Percentiles rank a stretch among this genome's conserved stretches.
Conservation (phyloP, 2,888 invertebrate species). For the Pemphredon lugubris region DNA sequence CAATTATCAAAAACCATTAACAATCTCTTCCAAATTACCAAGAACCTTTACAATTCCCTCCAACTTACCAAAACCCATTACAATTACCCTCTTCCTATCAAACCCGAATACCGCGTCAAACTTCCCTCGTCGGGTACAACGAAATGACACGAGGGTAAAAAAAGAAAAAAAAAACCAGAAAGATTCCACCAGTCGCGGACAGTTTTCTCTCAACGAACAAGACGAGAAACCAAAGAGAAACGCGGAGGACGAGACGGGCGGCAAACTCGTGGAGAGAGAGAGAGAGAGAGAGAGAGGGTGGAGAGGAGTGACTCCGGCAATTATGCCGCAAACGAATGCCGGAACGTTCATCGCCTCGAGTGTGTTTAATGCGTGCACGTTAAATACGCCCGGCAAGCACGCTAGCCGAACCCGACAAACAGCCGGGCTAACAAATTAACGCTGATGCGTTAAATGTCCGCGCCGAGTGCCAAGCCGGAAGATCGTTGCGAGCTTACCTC, state of each 20-base stretch:
- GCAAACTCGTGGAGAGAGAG: constrained; percentile 2
- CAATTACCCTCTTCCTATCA: too few species aligned
- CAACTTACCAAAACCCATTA: too few species aligned
- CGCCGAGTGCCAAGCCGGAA: constrained; percentile 59
- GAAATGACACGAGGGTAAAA: neutral
- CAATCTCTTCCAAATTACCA: too few species aligned
- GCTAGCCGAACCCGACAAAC: constrained; percentile 64
- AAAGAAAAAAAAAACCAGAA: neutral
- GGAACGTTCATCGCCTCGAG: constrained; percentile 70
- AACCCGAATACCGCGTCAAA: too few species aligned
- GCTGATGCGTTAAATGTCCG: constrained; percentile 68
- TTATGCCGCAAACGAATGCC: constrained; percentile 69
- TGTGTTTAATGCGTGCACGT: constrained; percentile 68
- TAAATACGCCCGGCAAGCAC: constrained; percentile 69
- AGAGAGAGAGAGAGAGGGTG: constrained; percentile 35
- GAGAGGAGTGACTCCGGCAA: constrained; percentile 62
- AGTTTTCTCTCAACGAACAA: neutral
- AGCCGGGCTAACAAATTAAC: constrained; percentile 73
- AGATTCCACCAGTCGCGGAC: neutral
- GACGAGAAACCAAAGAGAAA: constrained; percentile 5
- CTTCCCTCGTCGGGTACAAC: too few species aligned
- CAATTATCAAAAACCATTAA: too few species aligned
- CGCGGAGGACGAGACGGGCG: neutral
- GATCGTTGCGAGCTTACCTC: constrained; percentile 42
- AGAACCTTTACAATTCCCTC: too few species aligned